Percentiles rank a stretch among this genome's conserved stretches.
phyloP scores from a whole-genome alignment of 1,140 invertebrate species.

The Bathynomus jamesi region DNA sequence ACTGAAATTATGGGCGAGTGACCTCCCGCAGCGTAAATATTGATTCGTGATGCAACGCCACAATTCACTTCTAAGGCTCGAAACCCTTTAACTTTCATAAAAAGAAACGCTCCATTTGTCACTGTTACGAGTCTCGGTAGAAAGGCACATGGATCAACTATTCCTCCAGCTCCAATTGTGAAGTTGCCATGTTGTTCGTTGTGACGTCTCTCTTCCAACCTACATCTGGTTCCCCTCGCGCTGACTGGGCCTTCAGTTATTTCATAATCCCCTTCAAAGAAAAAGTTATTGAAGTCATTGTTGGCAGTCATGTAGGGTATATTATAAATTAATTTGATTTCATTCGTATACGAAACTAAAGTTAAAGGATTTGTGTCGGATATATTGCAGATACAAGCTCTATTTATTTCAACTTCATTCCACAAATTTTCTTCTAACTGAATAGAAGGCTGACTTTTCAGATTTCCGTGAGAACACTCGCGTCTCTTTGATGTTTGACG shows the following conservation, averaged over 20 bases:
- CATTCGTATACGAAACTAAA: slow-evolving; percentile 27
- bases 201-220: slow-evolving; percentile 18
- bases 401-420: slow-evolving; percentile 15
- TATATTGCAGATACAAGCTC: slow-evolving; percentile 29
- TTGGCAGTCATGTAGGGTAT: slow-evolving; percentile 30
- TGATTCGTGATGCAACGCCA: slow-evolving; percentile 28
- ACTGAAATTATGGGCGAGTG: slow-evolving; percentile 26
- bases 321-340: slow-evolving; percentile 21
- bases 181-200: slow-evolving; percentile 27
- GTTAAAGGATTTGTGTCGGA: slow-evolving; percentile 18
- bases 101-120: slow-evolving; percentile 26
- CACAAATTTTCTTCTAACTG: slow-evolving; percentile 25
- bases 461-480: slow-evolving; percentile 29
- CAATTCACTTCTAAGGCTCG: slow-evolving; percentile 24
- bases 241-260: slow-evolving; percentile 14
- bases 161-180: slow-evolving; percentile 30
- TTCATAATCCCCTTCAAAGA: slow-evolving; percentile 33
- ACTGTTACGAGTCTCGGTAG: slow-evolving; percentile 27
- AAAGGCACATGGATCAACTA: slow-evolving; percentile 25
- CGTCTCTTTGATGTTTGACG: slow-evolving; percentile 24
- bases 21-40: slow-evolving; percentile 25
- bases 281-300: slow-evolving; percentile 27
- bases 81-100: slow-evolving; percentile 29
- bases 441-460: slow-evolving; percentile 22
- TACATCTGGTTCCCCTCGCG: slow-evolving; percentile 5